These are phyloP conservation scores for Parascotia fuliginaria DNA, from an alignment of 2,888 invertebrate species.

Conservation along the genomic window DNA sequence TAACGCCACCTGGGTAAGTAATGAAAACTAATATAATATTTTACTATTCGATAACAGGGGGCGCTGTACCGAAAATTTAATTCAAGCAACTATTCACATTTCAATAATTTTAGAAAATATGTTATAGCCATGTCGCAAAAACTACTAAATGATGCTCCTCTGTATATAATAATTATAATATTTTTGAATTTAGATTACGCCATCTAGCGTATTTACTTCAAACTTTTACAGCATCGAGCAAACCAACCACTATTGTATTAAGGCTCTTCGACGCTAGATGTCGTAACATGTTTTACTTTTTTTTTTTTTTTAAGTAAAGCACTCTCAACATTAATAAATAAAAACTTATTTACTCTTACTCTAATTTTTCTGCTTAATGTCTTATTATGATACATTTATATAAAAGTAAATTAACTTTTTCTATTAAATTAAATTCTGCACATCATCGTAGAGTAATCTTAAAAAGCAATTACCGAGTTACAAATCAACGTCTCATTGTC, in stretches of 20 bases:
- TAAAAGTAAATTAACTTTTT: background rate
- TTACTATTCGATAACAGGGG: constrained; percentile 54
- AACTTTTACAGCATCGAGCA: background rate
- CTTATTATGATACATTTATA: background rate
- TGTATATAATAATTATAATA: too few species aligned
- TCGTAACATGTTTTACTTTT: constrained; percentile 1
- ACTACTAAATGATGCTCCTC: too few species aligned
- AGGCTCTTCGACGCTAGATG: constrained; percentile 52
- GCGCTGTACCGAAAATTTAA: constrained; percentile 24
- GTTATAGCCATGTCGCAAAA: too few species aligned
- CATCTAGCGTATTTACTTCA: constrained; percentile 18
- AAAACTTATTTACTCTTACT: too few species aligned
- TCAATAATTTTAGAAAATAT: background rate
- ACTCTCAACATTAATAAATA: too few species aligned
- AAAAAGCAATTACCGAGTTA: constrained; percentile 42
- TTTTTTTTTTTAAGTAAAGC: too few species aligned
- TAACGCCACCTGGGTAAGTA: constrained; percentile 89
- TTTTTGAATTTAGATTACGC: too few species aligned
- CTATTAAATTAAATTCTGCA: constrained; percentile 18
- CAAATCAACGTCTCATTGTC: constrained; percentile 41
- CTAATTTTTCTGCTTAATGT: too few species aligned
- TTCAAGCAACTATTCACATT: background rate
- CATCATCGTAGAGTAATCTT: constrained; percentile 34
- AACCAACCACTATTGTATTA: constrained; percentile 19
- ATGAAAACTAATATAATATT: constrained; percentile 14